A percentile compares a stretch with the other conserved stretches of the same genome.
Conservation (phyloP, 2,113 vertebrate species). For the Paramormyrops kingsleyae region DNA sequence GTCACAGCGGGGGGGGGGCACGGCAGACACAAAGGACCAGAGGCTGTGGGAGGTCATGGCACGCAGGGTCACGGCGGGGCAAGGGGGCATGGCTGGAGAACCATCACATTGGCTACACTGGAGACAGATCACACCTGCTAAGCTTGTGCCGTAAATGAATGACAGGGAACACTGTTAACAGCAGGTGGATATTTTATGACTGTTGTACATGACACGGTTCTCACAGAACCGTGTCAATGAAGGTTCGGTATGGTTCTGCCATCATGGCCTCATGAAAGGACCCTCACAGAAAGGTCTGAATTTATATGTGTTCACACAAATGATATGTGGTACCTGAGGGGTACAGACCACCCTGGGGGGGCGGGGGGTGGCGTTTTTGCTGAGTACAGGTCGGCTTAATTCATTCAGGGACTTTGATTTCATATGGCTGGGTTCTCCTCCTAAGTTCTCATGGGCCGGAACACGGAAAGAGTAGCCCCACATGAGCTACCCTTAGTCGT, state of each 20-base stretch:
- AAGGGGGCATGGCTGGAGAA: no score
- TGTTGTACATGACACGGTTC: slow-evolving; percentile 9
- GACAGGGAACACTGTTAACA: background rate
- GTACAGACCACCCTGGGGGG: background rate
- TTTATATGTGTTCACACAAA: background rate
- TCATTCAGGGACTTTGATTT: background rate
- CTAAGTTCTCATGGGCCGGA: background rate
- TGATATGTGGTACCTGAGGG: background rate
- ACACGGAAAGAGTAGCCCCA: background rate
- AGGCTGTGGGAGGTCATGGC: background rate
- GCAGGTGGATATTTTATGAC: no score
- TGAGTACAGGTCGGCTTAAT: background rate
- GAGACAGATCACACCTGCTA: background rate
- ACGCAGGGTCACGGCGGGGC: background rate
- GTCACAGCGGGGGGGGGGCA: background rate
- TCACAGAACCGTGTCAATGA: background rate
- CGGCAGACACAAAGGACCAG: no score
- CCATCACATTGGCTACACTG: background rate
- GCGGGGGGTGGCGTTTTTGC: background rate
- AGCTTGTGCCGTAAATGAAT: background rate
- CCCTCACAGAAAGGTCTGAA: background rate
- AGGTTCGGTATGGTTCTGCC: background rate
- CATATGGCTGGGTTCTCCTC: background rate
- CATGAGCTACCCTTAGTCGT: background rate
- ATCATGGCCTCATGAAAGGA: background rate